phyloP scores from a whole-genome alignment of 1,140 invertebrate species.

The Drosophila lacteicornis region DNA sequence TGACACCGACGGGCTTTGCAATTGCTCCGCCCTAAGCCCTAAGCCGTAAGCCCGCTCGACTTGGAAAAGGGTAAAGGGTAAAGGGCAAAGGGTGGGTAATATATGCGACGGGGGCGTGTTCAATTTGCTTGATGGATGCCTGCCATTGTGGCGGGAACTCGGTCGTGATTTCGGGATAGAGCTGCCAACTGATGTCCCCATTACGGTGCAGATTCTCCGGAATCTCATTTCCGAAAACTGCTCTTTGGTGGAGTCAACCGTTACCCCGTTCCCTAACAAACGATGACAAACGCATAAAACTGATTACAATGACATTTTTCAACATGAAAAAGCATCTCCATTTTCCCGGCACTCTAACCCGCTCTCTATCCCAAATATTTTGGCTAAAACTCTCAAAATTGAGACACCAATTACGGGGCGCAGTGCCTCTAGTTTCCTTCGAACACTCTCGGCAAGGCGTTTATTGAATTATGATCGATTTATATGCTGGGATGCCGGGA shows the following conservation, averaged over 20 bases:
- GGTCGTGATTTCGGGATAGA: conserved; percentile 41
- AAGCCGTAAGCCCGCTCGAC: too few relatives aligned
- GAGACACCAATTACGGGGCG: conserved; percentile 7
- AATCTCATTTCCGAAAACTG: conserved; percentile 42
- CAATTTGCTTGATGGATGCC: conserved; percentile 74
- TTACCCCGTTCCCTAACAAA: conserved; percentile 10
- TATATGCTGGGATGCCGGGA: conserved; percentile 35
- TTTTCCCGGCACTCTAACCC: conserved; percentile 15
- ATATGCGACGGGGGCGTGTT: conserved; percentile 53
- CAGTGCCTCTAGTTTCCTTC: background rate
- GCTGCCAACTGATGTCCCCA: conserved; percentile 56
- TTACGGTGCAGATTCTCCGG: conserved; percentile 30
- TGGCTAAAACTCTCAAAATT: conserved; percentile 20
- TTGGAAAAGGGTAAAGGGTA: conserved; percentile 1
- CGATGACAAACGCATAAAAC: conserved; percentile 38
- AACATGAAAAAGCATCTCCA: conserved; percentile 10
- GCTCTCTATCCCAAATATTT: background rate
- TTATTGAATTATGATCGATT: conserved; percentile 79
- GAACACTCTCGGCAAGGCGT: conserved; percentile 44
- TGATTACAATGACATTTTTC: conserved; percentile 38
- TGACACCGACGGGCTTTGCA: conserved; percentile 36
- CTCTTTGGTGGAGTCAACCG: conserved; percentile 8
- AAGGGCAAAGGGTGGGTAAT: conserved; percentile 55
- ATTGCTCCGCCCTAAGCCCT: conserved; percentile 15
- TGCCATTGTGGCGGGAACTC: conserved; percentile 53